A percentile compares a stretch with the other conserved stretches of the same genome.
These are phyloP conservation scores for Lutjanus argentimaculatus DNA, from an alignment of 2,797 vertebrate species.

Conservation along the genomic window DNA sequence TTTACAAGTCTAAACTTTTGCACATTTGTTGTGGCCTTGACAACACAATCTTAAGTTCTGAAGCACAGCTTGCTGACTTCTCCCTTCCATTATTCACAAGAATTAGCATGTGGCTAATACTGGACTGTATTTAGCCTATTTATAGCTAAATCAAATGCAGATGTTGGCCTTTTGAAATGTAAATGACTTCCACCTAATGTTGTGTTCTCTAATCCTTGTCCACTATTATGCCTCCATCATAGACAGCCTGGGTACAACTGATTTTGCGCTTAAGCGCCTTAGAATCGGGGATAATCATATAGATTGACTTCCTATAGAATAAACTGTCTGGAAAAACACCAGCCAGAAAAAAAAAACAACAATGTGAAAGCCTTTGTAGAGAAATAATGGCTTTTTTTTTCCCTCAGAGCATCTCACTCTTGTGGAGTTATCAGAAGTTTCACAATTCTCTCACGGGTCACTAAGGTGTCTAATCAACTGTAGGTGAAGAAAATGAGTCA, in stretches of 20 bases:
- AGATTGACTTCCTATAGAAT: slow-evolving; percentile 6
- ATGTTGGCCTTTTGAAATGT: slow-evolving; percentile 12
- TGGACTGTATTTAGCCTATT: slow-evolving; percentile 5
- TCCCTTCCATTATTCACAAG: not conserved
- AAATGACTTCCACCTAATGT: slow-evolving; percentile 12
- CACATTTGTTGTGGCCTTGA: not conserved
- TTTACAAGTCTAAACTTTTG: not conserved
- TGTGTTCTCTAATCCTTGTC: slow-evolving; percentile 19
- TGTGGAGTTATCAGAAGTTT: slow-evolving; percentile 19
- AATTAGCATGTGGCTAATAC: slow-evolving; percentile 1
- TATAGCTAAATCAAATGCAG: not conserved
- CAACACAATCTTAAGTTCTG: not conserved
- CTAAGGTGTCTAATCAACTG: slow-evolving; percentile 19
- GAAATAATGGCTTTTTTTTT: slow-evolving; percentile 16
- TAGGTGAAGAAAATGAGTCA: slow-evolving; percentile 8
- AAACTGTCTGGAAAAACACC: not conserved
- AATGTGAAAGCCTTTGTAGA: not conserved
- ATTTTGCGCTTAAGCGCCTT: slow-evolving; percentile 14
- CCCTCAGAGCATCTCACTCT: not conserved
- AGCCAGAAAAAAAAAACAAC: slow-evolving; percentile 5
- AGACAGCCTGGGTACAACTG: not conserved
- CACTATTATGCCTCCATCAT: slow-evolving; percentile 12
- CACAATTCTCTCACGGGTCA: not conserved
- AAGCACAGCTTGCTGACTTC: not conserved
- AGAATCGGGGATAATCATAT: slow-evolving; percentile 9